Evolutionary conservation across 37 sponge, comb jelly and placozoan genomes (phyloP).

Genomic region (Amphimedon queenslandica): DNA sequence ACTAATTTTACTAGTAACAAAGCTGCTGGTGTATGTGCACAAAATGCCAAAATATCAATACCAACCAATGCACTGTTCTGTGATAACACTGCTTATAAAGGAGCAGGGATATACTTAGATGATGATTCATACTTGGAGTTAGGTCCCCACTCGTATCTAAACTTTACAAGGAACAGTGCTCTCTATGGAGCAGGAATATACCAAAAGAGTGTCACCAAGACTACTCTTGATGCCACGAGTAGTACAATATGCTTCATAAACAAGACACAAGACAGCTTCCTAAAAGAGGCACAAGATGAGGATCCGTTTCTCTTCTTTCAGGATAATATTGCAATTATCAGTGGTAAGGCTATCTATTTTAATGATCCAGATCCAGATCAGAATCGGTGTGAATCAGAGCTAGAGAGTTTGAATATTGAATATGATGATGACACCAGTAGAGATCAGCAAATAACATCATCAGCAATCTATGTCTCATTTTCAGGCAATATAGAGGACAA

Average conservation of each 20-base stretch:
- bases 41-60: not conserved
- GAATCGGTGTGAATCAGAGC: not conserved
- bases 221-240: too few relatives aligned
- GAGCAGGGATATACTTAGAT: not conserved
- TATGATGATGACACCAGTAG: not conserved
- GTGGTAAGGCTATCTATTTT: not conserved
- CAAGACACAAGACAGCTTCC: not conserved
- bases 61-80: not conserved
- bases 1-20: not conserved
- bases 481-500: not conserved
- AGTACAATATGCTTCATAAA: not conserved
- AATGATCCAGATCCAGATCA: not conserved
- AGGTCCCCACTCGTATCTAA: not conserved
- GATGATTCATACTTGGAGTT: not conserved
- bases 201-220: not conserved
- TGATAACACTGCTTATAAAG: not conserved
- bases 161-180: not conserved
- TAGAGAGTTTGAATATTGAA: not conserved
- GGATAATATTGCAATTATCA: not conserved
- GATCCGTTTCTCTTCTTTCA: not conserved
- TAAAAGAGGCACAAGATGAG: not conserved
- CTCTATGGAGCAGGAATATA: not conserved
- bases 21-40: not conserved
- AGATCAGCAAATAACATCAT: not conserved
- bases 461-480: not conserved